These are phyloP conservation scores for Marronus borbonicus DNA, from an alignment of 2,888 invertebrate species.

Conservation along the genomic window DNA sequence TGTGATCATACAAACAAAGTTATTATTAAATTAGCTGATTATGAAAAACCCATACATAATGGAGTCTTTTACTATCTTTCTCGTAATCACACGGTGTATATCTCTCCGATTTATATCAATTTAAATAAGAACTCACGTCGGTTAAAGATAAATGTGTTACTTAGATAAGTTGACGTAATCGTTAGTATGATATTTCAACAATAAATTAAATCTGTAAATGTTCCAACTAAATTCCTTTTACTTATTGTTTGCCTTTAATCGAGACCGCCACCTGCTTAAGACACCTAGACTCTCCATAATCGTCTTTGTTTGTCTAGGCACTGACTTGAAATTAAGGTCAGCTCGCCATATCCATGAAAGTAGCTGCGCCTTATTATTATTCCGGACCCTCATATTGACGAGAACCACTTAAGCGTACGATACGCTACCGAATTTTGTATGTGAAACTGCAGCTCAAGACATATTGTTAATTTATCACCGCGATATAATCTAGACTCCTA, in stretches of 20 bases:
- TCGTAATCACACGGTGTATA: too few species aligned
- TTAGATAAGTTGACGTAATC: too few species aligned
- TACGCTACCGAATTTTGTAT: conserved; percentile 54
- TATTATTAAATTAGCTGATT: too few species aligned
- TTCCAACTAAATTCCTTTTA: conserved; percentile 4
- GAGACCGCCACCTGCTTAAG: conserved; percentile 23
- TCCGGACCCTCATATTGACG: conserved; percentile 37
- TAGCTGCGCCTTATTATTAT: conserved; percentile 49
- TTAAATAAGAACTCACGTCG: too few species aligned
- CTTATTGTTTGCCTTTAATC: conserved; percentile 13
- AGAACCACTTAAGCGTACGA: conserved; percentile 45
- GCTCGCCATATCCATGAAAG: conserved; percentile 47
- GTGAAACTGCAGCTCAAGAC: conserved; percentile 55
- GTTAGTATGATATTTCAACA: not conserved
- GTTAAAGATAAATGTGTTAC: too few species aligned
- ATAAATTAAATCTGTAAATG: not conserved
- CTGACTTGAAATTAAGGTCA: conserved; percentile 50
- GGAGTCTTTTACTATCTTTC: not conserved
- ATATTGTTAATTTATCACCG: conserved; percentile 56
- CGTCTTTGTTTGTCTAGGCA: conserved; percentile 44
- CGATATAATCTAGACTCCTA: conserved; percentile 49
- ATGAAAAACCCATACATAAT: not conserved
- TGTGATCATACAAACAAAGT: not conserved
- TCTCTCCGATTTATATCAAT: too few species aligned
- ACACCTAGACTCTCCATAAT: conserved; percentile 37